phyloP scores from a whole-genome alignment of 1,140 invertebrate species.

The Anthonomus grandis region DNA sequence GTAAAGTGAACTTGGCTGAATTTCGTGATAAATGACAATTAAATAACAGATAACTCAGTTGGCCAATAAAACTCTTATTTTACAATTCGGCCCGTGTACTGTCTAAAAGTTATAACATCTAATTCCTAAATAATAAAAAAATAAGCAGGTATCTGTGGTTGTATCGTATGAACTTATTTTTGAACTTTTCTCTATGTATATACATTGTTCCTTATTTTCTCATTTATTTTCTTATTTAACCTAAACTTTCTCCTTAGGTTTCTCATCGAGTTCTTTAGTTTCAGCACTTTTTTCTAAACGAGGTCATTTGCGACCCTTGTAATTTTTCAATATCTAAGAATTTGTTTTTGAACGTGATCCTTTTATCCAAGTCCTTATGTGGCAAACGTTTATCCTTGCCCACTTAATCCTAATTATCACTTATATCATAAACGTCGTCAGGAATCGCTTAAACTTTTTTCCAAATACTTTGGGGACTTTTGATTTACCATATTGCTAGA shows the following conservation, averaged over 20 bases:
- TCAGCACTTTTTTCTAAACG: slow-evolving; percentile 68
- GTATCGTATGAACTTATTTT: slow-evolving; percentile 22
- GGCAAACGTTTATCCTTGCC: slow-evolving; percentile 61
- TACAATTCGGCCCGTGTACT: no score
- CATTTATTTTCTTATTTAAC: slow-evolving; percentile 35
- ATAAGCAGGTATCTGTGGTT: slow-evolving; percentile 13
- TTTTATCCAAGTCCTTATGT: slow-evolving; percentile 86
- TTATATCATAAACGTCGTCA: slow-evolving; percentile 71
- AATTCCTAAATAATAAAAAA: no score
- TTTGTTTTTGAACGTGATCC: slow-evolving; percentile 94
- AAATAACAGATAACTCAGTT: no score
- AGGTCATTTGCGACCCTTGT: slow-evolving; percentile 74
- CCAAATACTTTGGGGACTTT: slow-evolving; percentile 97
- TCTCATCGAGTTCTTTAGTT: slow-evolving; percentile 45
- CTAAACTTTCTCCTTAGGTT: slow-evolving; percentile 62
- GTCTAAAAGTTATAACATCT: no score
- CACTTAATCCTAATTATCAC: slow-evolving; percentile 76
- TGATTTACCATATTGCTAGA: slow-evolving; percentile 99
- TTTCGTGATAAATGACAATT: no score
- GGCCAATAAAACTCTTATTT: no score
- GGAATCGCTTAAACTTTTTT: slow-evolving; percentile 95
- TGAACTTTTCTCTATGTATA: slow-evolving; percentile 20
- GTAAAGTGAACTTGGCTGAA: no score
- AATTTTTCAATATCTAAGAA: slow-evolving; percentile 94
- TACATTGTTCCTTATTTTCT: slow-evolving; percentile 18